Conservation (phyloP, 2,113 vertebrate species). For the Apodemus sylvaticus region DNA sequence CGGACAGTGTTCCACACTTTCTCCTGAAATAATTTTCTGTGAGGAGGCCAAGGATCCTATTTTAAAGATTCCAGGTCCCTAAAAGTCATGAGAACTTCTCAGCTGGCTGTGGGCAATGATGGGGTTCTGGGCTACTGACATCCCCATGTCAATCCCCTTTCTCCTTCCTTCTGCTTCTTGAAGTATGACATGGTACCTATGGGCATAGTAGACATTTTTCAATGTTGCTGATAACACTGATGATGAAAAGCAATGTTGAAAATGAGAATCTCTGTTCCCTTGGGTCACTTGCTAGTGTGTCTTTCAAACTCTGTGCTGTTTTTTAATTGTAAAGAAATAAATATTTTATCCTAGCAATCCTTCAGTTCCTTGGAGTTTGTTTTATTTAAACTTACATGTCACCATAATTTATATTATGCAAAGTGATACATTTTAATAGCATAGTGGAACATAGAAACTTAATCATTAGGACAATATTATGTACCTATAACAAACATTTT, state of each 20-base stretch:
- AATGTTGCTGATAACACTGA: not conserved
- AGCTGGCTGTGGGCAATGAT: not conserved
- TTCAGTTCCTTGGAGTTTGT: not conserved
- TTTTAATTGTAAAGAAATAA: not conserved
- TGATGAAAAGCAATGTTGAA: not conserved
- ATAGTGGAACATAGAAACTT: not conserved
- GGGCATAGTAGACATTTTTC: not conserved
- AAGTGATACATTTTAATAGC: not conserved
- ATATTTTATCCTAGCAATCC: not conserved
- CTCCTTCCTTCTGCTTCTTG: not conserved
- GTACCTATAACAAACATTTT: not conserved
- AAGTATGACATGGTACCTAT: too few relatives aligned
- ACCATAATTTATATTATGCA: not conserved
- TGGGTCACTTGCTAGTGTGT: not conserved
- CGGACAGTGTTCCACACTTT: too few relatives aligned
- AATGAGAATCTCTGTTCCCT: not conserved
- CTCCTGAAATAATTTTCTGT: not conserved
- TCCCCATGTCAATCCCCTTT: rapidly evolving
- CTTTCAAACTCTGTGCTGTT: not conserved
- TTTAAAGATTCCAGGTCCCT: not conserved
- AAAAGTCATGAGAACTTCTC: not conserved
- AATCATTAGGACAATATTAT: not conserved
- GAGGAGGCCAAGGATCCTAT: not conserved
- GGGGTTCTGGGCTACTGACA: not conserved
- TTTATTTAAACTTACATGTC: conserved; percentile 19